Evolutionary conservation across 1,140 invertebrate species (phyloP), one percentile per base, ranked within the genome.

Genomic region (Solenopsis invicta): DNA sequence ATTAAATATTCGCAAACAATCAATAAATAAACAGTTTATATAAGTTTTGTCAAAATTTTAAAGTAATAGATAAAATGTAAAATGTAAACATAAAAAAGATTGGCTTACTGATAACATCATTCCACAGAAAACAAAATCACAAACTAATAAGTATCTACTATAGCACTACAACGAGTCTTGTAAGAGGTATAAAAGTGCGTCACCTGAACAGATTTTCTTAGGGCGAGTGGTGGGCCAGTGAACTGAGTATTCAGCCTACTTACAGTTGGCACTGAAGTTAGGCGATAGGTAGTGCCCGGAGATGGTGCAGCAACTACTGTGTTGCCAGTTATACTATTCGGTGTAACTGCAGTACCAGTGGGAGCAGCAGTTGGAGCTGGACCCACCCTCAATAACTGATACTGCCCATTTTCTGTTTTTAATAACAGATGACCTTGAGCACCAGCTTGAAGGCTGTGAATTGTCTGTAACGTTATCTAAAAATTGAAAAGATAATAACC

Each of bases 381-480:
- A 85, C 98, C 98, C 89, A 99, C 98, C 94, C 98, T 97, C 88
- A 99, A 96, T 91, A 99, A 96, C 95, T 99, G 98, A 95, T 98
- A 98, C 94, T 99, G 98, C 89, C 98, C 99, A 96, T 98, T 99
- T 96, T 99, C 98, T 93, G 98, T 99, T 96, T 99, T 99, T 92
- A 99, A 96, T 90, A 99, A 96, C 92, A 99, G 96, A 95, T 98
- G 98, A 92, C 97, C 97, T 94, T 97, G 98, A 95, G 97, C 97
- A 94, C 97, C 98, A 92, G 97, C 97, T 96, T 97, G 97, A 91
- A 98, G 96, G 94, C 96, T 97, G 96, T 97, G 98, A 88, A 98
- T 96, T 94, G 97, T 97, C 96, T 98, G 97, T 93, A 98, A 96
- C 88, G 98, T 98, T 96, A 98, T 98, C 97, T 96, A 92, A 95